Evolutionary conservation across 2,113 vertebrate genomes (phyloP), one percentile per base, ranked within the genome.

Genomic region (Anas platyrhynchos): DNA sequence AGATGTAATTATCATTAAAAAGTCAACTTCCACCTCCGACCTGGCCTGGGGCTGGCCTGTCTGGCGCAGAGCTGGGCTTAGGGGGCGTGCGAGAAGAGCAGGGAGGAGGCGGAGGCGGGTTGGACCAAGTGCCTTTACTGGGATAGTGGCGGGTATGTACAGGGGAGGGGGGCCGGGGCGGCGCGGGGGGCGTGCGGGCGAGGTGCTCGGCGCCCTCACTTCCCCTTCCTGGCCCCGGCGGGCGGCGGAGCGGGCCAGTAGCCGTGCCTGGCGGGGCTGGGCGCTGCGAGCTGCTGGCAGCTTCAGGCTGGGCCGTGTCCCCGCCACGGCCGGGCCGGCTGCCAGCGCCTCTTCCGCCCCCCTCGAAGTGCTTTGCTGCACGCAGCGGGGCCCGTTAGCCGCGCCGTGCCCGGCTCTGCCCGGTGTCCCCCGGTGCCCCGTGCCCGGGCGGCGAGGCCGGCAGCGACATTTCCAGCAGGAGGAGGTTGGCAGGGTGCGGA

Each of bases 1-100:
- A 97, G 97, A 87, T 97, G 97, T 97, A 97, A 97, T 96, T 97
- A 96, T 97, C 93, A 97, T 97, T 97, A 97, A 97, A 97, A 29
- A 91, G 94, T 83, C 50, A 41, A 12, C 58, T 79, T 71, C 83
- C 88, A 61, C 14, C 43, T 74, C 38, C 50, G 15, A 65, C 23
- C 59, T 48, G 34, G 38, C 12, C 22, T 61, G 7, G 52, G 73
- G 23, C 38, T 75, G 69, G 43, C 61, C 25, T 77, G 46, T 58
- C 32, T 73, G 7, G 61, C 91, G 23, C 91, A 38, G 61, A 77
- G 38, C 48, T 7, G 31, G 0, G 0, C 36, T 41, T 0, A 0
- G 8, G 23, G 15, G 26, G 38, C 34, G 14, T 73, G 61, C 71
- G 48, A 41, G 29, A 32, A 32, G 68, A 1, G 0, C 31, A 91